phyloP scores from a whole-genome alignment of 2,888 invertebrate species.

The Drosophila kokeensis region DNA sequence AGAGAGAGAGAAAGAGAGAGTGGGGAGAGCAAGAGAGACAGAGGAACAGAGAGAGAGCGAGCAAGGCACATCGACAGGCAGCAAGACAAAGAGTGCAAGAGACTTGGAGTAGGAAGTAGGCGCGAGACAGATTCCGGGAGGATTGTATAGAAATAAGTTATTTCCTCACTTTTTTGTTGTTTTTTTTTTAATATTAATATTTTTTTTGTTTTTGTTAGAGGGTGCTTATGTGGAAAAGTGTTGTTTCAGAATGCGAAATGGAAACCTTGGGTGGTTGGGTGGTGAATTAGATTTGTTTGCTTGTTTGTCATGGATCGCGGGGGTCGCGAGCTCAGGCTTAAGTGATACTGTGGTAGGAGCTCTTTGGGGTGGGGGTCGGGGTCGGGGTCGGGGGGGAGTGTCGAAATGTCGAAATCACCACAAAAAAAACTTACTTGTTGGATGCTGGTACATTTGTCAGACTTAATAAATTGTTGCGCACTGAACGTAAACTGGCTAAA shows the following conservation, averaged over 20 bases:
- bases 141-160: neutral
- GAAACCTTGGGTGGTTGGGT: neutral
- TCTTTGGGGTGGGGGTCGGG: neutral
- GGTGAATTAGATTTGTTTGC: slow-evolving; percentile 14
- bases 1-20: slow-evolving; percentile 22
- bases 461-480: slow-evolving; percentile 98
- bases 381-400: neutral
- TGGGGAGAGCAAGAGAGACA: slow-evolving; percentile 17
- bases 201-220: neutral
- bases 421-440: slow-evolving; percentile 89
- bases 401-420: slow-evolving; percentile 39
- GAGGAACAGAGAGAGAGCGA: slow-evolving; percentile 7
- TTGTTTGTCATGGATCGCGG: slow-evolving; percentile 21
- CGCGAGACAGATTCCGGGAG: neutral
- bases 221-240: neutral
- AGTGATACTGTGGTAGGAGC: slow-evolving; percentile 1
- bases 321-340: slow-evolving; percentile 2
- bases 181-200: neutral
- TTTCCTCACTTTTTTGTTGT: neutral
- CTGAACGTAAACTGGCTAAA: slow-evolving; percentile 98
- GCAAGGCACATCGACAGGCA: slow-evolving; percentile 42
- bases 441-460: slow-evolving; percentile 94
- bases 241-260: neutral
- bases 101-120: neutral
- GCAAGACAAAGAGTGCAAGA: slow-evolving; percentile 18